Base-by-base conservation (phyloP, 1,140 invertebrate genomes). In the Holcopasites calliopsidis region DNA sequence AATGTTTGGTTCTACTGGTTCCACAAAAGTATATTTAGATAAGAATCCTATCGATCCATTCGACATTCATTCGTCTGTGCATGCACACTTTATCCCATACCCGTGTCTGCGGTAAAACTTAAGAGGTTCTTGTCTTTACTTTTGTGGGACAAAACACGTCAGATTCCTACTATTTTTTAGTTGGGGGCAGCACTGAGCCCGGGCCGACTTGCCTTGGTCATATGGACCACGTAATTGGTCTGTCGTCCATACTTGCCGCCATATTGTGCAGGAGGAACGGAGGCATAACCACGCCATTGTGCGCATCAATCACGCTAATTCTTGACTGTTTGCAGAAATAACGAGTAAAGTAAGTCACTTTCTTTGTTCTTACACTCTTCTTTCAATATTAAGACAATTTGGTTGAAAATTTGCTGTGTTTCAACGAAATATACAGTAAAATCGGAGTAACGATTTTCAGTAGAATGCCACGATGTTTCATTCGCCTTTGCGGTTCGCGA, bases 281-380 rank as follows among this genome's bases (percentile, higher is more conserved):
- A 54, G 42, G 50, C 7, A 11, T 10, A 61, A 50, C 31, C 74
- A 80, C 80, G 83, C 83, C 83, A 85, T 85, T 85, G 70, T 77
- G 49, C 42, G 65, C 28, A 60, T 80, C 40, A 49, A 60, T 80
- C 40, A 49, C 33, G 16, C n/a, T 52, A 55, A 33, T 62, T 58
- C 28, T 10, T 7, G 11, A 28, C n/a, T 18, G 8, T 47, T 23
- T 64, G 1, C 21, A 8, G 16, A 18, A 49, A 18, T 10, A 38
- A 8, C 16, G 10, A 26, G 18, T 16, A 38, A 58, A 21, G 71
- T 54, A 40, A 74, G 71, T 74, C 4, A 42, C 44, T 38, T 44
- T 8, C n/a, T 7, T 4, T n/a, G 10, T 2, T 28, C 8, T 5
- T 16, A 26, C 1, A 23, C 6, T 16, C 23, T 16, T 31, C 8